Percentiles rank a stretch among this genome's conserved stretches.
Evolutionary conservation across 2,113 vertebrate species (phyloP).

Genomic region (Petroica traversi): DNA sequence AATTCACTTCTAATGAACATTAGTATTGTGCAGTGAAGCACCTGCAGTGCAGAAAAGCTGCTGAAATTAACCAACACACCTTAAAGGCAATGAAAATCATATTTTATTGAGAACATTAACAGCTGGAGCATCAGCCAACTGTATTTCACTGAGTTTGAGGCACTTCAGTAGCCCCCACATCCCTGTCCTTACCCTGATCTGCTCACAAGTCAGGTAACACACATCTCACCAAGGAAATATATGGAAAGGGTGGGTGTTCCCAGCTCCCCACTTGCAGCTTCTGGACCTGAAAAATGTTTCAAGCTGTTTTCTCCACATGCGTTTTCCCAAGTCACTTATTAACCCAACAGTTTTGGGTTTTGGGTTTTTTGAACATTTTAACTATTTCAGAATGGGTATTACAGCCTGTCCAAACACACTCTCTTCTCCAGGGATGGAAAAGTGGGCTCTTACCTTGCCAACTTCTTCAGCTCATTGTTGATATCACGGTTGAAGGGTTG

Average conservation of each 20-base stretch:
- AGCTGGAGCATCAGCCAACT: neutral
- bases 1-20: neutral
- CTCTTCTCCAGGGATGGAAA: neutral
- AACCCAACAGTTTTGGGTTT: neutral
- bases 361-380: neutral
- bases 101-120: neutral
- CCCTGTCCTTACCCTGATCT: neutral
- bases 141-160: neutral
- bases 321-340: neutral
- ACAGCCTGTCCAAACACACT: neutral
- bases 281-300: neutral
- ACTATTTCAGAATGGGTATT: neutral
- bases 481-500: constrained; percentile 88
- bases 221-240: neutral
- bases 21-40: neutral
- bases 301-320: neutral
- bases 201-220: neutral
- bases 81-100: neutral
- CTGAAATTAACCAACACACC: neutral
- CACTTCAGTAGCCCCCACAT: neutral
- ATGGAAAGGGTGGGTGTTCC: neutral
- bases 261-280: neutral
- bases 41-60: neutral
- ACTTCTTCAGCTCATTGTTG: constrained; percentile 84
- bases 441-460: constrained; percentile 77